A percentile compares a stretch with the other conserved stretches of the same genome.
These are phyloP conservation scores for Drosophila subobscura DNA, from an alignment of 1,140 invertebrate genomes.

Conservation along the genomic window DNA sequence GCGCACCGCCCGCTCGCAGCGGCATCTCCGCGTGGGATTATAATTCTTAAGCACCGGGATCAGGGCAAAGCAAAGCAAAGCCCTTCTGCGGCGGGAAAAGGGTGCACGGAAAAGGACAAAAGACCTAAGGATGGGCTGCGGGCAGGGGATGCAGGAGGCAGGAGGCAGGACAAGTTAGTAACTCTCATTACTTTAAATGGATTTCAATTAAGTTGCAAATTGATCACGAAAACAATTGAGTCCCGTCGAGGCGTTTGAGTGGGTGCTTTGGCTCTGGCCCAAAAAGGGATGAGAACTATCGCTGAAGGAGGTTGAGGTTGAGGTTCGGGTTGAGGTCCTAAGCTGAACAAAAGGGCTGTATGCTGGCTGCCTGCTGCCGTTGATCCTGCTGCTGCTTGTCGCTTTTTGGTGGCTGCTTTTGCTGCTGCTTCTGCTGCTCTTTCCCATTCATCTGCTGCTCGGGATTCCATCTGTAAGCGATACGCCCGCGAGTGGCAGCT, in stretches of 20 bases:
- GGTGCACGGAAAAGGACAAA: slow-evolving; percentile 11
- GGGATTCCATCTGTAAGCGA: slow-evolving; percentile 53
- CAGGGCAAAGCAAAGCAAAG: slow-evolving; percentile 35
- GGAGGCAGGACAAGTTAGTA: slow-evolving; percentile 72
- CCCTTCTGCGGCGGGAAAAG: slow-evolving; percentile 26
- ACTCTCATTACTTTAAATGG: slow-evolving; percentile 83
- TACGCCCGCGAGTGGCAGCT: slow-evolving; percentile 58
- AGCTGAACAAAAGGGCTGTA: slow-evolving; percentile 44
- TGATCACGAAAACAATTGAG: slow-evolving; percentile 82
- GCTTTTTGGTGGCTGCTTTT: slow-evolving; percentile 13
- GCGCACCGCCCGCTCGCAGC: background rate
- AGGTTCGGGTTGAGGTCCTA: slow-evolving; percentile 4
- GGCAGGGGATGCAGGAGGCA: slow-evolving; percentile 22
- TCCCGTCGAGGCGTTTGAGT: slow-evolving; percentile 68
- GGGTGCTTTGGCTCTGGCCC: slow-evolving; percentile 45
- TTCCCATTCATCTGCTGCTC: slow-evolving; percentile 43
- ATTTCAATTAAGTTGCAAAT: slow-evolving; percentile 83
- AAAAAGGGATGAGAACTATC: slow-evolving; percentile 5
- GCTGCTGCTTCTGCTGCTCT: slow-evolving; percentile 32
- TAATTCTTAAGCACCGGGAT: slow-evolving; percentile 73
- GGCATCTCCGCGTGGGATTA: slow-evolving; percentile 43
- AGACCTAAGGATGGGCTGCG: slow-evolving; percentile 23
- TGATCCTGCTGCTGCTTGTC: slow-evolving; percentile 34
- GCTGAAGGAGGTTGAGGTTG: background rate
- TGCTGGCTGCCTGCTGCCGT: slow-evolving; percentile 17